Evolutionary conservation across 1,140 invertebrate species (phyloP).

Genomic region (Drosophila chauvacae): DNA sequence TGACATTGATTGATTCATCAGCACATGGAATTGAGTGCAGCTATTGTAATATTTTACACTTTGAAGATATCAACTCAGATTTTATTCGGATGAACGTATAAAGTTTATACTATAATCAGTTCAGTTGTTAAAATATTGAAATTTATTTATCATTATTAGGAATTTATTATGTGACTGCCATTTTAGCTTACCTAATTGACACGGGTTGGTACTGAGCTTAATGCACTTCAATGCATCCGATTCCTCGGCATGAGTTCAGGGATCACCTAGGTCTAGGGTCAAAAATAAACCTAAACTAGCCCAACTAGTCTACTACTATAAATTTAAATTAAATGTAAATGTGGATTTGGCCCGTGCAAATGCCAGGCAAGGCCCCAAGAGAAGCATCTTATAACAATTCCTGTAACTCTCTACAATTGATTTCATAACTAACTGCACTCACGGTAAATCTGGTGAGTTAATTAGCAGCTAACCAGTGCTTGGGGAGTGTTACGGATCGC

Average conservation of each 20-base stretch:
- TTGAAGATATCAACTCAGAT: not conserved
- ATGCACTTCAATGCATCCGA: not conserved
- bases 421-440: not conserved
- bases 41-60: no score
- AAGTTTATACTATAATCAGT: not conserved
- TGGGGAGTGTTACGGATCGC: not conserved
- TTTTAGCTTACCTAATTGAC: not conserved
- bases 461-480: constrained; percentile 11
- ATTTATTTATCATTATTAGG: no score
- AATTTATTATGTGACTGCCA: not conserved
- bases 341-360: not conserved
- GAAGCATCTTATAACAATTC: not conserved
- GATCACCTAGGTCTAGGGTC: not conserved
- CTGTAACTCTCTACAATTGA: not conserved
- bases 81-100: not conserved
- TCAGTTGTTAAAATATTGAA: not conserved
- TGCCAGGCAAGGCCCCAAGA: not conserved
- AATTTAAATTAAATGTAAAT: not conserved
- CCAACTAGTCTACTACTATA: not conserved
- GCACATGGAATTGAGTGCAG: not conserved
- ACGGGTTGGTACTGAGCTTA: no score
- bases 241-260: not conserved
- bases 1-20: constrained; percentile 13
- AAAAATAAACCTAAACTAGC: not conserved
- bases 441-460: not conserved